Percentiles rank a stretch among this genome's conserved stretches.
Evolutionary conservation across 2,888 invertebrate genomes (phyloP).

Genomic region (Drosophila lacicola): DNA sequence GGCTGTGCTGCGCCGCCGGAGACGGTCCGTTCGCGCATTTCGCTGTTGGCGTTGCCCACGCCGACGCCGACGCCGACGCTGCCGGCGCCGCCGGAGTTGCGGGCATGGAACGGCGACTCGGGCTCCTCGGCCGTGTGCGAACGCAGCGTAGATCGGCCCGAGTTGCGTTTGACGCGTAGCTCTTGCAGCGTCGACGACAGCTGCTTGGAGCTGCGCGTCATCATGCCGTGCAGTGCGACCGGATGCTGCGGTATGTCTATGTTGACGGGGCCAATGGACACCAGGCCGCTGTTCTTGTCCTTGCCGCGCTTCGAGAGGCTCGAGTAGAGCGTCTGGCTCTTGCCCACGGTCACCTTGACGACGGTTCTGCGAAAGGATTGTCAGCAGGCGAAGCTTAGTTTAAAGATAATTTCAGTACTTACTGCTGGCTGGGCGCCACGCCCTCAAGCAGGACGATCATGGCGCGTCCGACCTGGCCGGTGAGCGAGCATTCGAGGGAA

Average conservation of each 20-base stretch:
- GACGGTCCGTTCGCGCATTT: conserved; percentile 72
- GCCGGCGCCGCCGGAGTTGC: conserved; percentile 76
- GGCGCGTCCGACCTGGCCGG: conserved; percentile 95
- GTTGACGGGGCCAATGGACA: conserved; percentile 95
- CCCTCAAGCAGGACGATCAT: conserved; percentile 97
- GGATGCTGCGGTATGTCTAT: conserved; percentile 99
- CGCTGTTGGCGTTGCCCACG: conserved; percentile 56
- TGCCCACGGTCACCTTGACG: conserved; percentile 95
- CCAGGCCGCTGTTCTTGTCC: conserved; percentile 92
- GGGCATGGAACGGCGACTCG: conserved; percentile 85
- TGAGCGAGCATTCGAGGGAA: conserved; percentile 91
- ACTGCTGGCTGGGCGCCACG: conserved; percentile 95
- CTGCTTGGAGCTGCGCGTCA: conserved; percentile 97
- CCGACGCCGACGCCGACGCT: conserved; percentile 56
- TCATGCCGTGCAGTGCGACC: conserved; percentile 98
- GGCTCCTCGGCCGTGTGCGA: conserved; percentile 87
- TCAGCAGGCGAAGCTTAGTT: background rate
- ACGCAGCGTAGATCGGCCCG: conserved; percentile 89
- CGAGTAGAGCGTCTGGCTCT: conserved; percentile 96
- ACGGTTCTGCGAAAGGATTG: conserved; percentile 89
- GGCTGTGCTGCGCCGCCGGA: conserved; percentile 74
- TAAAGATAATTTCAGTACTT: conserved; percentile 72
- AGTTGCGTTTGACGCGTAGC: conserved; percentile 92
- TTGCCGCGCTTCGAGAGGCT: conserved; percentile 91
- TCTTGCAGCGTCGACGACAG: conserved; percentile 97